These are phyloP conservation scores for Heptranchias perlo DNA, from an alignment of 2,113 vertebrate genomes.

Conservation along the genomic window DNA sequence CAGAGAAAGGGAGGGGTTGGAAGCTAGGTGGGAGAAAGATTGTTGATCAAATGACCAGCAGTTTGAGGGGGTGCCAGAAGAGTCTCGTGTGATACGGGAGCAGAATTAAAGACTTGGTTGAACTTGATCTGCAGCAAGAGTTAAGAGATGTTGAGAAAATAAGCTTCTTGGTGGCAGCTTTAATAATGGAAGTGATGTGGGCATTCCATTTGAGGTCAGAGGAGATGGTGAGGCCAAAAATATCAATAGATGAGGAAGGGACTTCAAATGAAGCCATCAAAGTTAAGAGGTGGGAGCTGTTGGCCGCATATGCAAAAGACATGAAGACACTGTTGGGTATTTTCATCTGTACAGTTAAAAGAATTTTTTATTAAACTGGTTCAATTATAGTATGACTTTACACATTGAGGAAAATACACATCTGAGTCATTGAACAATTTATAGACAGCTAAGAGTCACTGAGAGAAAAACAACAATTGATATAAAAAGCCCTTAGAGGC, in stretches of 20 bases:
- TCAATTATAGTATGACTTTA: not conserved
- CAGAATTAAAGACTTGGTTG: not conserved
- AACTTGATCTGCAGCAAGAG: not conserved
- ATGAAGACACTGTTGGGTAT: not conserved
- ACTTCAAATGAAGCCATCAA: not conserved
- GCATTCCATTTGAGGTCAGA: not conserved
- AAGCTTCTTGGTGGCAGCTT: not conserved
- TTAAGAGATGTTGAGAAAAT: not conserved
- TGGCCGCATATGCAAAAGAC: not conserved
- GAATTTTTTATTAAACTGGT: not conserved
- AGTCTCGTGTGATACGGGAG: not conserved
- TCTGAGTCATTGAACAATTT: no score
- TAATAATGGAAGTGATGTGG: not conserved
- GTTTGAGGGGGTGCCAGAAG: not conserved
- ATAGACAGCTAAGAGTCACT: no score
- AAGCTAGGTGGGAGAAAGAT: not conserved
- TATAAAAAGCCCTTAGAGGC: no score
- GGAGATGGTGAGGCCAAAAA: not conserved
- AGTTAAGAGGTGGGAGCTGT: not conserved
- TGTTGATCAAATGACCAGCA: not conserved
- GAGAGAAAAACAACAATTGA: no score
- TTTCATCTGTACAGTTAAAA: not conserved
- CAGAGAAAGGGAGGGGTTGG: not conserved
- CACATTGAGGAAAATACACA: no score
- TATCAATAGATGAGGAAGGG: not conserved